Evolutionary conservation across 1,140 invertebrate species (phyloP).

Genomic region (Plectrocnemia conspersa): DNA sequence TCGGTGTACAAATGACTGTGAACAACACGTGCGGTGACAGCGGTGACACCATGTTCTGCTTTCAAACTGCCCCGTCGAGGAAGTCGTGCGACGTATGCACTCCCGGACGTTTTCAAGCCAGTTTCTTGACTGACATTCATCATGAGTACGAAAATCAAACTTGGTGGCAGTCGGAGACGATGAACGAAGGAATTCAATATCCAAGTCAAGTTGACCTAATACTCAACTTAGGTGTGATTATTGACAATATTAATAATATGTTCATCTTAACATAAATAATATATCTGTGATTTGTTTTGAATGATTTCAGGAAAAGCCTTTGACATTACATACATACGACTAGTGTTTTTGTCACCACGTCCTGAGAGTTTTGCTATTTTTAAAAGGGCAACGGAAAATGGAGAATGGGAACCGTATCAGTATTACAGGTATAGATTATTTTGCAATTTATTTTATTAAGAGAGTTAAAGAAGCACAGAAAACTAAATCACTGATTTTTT

Average conservation of each 20-base stretch:
- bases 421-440: slow-evolving; percentile 93
- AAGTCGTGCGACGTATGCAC: slow-evolving; percentile 63
- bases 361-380: slow-evolving; percentile 98
- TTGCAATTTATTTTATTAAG: no score
- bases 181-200: slow-evolving; percentile 87
- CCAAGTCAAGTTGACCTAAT: slow-evolving; percentile 91
- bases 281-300: no score
- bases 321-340: slow-evolving; percentile 93
- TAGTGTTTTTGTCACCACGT: slow-evolving; percentile 89
- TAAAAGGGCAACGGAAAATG: slow-evolving; percentile 74
- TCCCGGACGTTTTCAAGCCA: slow-evolving; percentile 64
- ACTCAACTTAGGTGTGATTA: slow-evolving; percentile 80
- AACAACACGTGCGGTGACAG: slow-evolving; percentile 92
- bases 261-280: no score
- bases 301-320: slow-evolving; percentile 84
- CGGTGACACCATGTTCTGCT: slow-evolving; percentile 73
- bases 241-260: no score
- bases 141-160: slow-evolving; percentile 82
- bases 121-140: slow-evolving; percentile 88
- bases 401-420: slow-evolving; percentile 91
- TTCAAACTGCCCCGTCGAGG: slow-evolving; percentile 70
- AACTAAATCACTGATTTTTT: no score
- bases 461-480: no score
- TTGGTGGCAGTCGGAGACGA: slow-evolving; percentile 99
- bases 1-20: slow-evolving; percentile 77